Percentiles rank a stretch among this genome's conserved stretches.
Conservation (phyloP, 2,888 invertebrate genomes). For the Tenthredo amoena region DNA sequence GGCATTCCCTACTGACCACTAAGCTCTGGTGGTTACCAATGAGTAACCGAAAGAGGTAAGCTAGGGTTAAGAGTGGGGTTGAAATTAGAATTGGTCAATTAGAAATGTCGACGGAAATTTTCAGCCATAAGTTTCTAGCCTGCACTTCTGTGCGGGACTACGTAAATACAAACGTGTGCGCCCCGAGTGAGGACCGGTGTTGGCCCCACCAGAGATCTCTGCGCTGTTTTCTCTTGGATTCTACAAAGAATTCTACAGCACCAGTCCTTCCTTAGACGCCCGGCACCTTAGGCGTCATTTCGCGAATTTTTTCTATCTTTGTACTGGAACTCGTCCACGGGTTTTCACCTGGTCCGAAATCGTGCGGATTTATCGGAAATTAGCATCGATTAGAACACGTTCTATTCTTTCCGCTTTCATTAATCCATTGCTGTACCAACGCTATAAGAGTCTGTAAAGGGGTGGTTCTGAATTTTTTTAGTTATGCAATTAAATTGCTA, state of each 20-base stretch:
- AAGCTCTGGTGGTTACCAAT: background rate
- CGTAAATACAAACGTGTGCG: constrained; percentile 47
- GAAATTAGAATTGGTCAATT: background rate
- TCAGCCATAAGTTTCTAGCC: constrained; percentile 26
- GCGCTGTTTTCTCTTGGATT: constrained; percentile 65
- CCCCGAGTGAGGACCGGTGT: constrained; percentile 47
- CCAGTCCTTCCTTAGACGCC: constrained; percentile 64
- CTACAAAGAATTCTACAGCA: constrained; percentile 60
- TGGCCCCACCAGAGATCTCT: constrained; percentile 44
- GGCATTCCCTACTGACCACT: background rate
- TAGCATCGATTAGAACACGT: constrained; percentile 12
- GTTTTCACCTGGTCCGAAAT: constrained; percentile 27
- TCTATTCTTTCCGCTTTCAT: constrained; percentile 20
- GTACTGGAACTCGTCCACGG: background rate
- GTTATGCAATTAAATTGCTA: background rate
- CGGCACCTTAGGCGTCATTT: constrained; percentile 56
- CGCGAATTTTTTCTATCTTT: constrained; percentile 3
- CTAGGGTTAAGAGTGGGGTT: constrained; percentile 10
- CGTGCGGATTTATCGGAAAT: background rate
- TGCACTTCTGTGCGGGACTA: constrained; percentile 36
- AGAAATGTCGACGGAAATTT: constrained; percentile 31
- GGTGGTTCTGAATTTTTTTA: background rate
- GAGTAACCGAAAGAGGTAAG: background rate
- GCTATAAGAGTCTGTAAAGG: background rate
- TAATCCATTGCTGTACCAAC: background rate